Evolutionary conservation across 2,797 vertebrate genomes (phyloP), one percentile per base, ranked within the genome.

Genomic region (Sylvia borin): DNA sequence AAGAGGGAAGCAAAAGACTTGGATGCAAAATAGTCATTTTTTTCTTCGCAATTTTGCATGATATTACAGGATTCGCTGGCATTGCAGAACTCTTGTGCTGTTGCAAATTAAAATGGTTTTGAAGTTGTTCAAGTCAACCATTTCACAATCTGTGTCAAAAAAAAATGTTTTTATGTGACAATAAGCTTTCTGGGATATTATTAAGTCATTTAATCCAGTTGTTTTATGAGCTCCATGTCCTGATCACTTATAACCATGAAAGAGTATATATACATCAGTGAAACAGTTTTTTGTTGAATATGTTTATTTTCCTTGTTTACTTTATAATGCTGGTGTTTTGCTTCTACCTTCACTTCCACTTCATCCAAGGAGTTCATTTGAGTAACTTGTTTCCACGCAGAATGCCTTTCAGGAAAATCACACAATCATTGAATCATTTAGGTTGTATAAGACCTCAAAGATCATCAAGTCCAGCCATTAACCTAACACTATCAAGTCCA

Each of bases 141-240:
- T 96, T 95, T 92, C 5, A 2, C 73, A 82, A 88, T 89, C 60
- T 74, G 7, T 88, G 76, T 67, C 14, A 73, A 75, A 93, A 88
- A 89, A 85, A 83, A 64, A 92, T 42, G 32, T 70, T 95, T 95
- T 95, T 84, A 90, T 88, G 66, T 86, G 85, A 82, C 76, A 86
- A 7, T 85, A 80, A 84, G 36, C 32, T 92, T 94, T 60, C 76
- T 70, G 74, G 66, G 53, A 70, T 53, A 32, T 86, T 70, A 92
- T 73, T 78, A 78, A 93, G 67, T 88, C 32, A 76, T 92, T 92
- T 88, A 92, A 90, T 90, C 58, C 79, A 73, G 45, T 90, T 94
- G 45, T 90, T 84, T 76, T 54, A 60, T 86, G 73, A 88, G 38
- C 94, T 81, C 76, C 38, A 36, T 77, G 67, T 19, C 50, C 43